Base-by-base conservation (phyloP, 2,888 invertebrate species). In the Hirtodrosophila duncani region DNA sequence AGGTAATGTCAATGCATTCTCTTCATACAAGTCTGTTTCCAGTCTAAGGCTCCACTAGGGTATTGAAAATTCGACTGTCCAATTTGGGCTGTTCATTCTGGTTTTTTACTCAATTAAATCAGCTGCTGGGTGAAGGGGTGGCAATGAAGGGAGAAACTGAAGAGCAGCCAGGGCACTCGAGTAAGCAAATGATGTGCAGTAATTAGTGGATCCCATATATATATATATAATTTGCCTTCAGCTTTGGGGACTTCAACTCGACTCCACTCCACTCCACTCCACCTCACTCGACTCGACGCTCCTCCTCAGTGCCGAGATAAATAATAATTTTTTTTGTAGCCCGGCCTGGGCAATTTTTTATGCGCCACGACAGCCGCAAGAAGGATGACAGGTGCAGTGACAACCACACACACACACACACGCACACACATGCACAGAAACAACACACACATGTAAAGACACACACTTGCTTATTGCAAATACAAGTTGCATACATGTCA, bases 171-270 rank as follows among this genome's bases (percentile, higher is more conserved):
- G 59, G 63, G 56, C 80, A 65, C 78, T 77, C 57, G 79, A 63
- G 79, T 81, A 77, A 81, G 75, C 75, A 77, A 77, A 77, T 77
- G 75, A 77, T 81, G 81, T 80, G 81, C 79, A 75, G 81, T 77
- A 77, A 77, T 77, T 77, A 77, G 81, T 81, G 67, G 57, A 34
- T 52, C 46, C 55, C 17, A 38, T 20, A 26, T 4, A 31, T 36
- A 30, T 31, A 29, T 43, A 43, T 39, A 55, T 39, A 59, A 52
- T 55, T 42, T 37, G 51, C 33, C 60, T 50, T 42, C 21, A 29
- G 39, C 56, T 34, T 31, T 16, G 45, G 21, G 45, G 44, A 57
- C 57, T 55, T 57, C n/a, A n/a, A n/a, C n/a, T n/a, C n/a, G n/a
- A n/a, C n/a, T n/a, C n/a, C n/a, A n/a, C n/a, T n/a, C n/a, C n/a